Conservation (phyloP, 2,888 invertebrate species). For the Phengaris arion region DNA sequence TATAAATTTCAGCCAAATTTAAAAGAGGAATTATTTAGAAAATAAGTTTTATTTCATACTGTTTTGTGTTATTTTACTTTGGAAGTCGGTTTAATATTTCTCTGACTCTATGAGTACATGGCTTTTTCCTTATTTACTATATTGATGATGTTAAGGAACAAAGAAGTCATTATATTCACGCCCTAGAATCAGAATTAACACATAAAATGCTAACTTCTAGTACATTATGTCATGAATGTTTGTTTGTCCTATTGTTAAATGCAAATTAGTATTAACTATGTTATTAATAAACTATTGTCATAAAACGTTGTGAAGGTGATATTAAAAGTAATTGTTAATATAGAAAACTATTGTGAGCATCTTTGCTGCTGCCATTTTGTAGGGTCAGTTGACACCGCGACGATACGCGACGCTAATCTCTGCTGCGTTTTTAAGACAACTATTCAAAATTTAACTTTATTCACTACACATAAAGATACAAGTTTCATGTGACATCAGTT, state of each 20-base stretch:
- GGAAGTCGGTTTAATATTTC: no score
- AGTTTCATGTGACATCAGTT: background rate
- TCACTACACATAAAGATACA: no score
- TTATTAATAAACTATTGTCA: background rate
- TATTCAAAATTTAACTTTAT: no score
- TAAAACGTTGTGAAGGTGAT: background rate
- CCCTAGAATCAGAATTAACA: slow-evolving; percentile 6
- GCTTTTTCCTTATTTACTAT: no score
- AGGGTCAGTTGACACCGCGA: no score
- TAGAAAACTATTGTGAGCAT: background rate
- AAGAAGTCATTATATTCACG: background rate
- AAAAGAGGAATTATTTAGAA: no score
- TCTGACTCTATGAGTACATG: no score
- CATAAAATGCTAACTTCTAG: background rate
- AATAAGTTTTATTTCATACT: no score
- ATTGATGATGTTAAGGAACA: background rate
- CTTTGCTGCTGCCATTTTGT: background rate
- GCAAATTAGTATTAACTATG: background rate
- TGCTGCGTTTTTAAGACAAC: no score
- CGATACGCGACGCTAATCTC: no score
- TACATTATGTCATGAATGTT: background rate
- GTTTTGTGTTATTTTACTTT: no score
- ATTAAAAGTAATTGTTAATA: background rate
- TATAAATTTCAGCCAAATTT: no score
- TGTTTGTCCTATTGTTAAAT: slow-evolving; percentile 10